phyloP scores from a whole-genome alignment of 2,113 vertebrate species.

The Anolis carolinensis region DNA sequence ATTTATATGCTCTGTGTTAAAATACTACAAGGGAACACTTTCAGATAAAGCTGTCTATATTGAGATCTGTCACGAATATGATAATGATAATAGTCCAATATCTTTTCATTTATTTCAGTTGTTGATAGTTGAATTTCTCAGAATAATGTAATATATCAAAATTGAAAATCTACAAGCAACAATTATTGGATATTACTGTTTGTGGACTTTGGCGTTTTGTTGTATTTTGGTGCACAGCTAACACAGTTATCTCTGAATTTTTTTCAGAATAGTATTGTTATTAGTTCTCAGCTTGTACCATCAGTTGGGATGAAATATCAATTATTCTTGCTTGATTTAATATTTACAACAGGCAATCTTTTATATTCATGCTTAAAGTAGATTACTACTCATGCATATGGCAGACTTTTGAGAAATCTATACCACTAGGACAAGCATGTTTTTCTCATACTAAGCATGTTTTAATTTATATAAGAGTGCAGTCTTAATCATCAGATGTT shows the following conservation, averaged over 20 bases:
- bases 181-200: too few species aligned
- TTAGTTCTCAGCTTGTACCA: not conserved
- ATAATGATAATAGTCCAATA: not conserved
- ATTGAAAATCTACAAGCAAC: too few species aligned
- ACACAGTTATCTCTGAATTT: not conserved
- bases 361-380: not conserved
- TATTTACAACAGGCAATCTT: not conserved
- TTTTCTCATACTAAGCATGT: not conserved
- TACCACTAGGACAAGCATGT: not conserved
- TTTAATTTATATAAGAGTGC: not conserved
- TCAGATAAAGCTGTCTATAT: too few species aligned
- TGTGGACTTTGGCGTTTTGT: too few species aligned
- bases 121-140: not conserved
- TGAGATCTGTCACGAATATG: not conserved
- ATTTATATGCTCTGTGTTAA: too few species aligned
- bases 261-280: not conserved
- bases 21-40: too few species aligned
- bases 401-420: not conserved
- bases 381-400: not conserved
- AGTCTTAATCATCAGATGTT: not conserved
- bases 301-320: not conserved
- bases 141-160: too few species aligned
- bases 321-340: not conserved
- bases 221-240: too few species aligned
- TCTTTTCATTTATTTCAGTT: not conserved